Percentiles rank a stretch among this genome's conserved stretches.
Evolutionary conservation across 2,113 vertebrate species (phyloP).

Genomic region (Poeciliopsis occidentalis): DNA sequence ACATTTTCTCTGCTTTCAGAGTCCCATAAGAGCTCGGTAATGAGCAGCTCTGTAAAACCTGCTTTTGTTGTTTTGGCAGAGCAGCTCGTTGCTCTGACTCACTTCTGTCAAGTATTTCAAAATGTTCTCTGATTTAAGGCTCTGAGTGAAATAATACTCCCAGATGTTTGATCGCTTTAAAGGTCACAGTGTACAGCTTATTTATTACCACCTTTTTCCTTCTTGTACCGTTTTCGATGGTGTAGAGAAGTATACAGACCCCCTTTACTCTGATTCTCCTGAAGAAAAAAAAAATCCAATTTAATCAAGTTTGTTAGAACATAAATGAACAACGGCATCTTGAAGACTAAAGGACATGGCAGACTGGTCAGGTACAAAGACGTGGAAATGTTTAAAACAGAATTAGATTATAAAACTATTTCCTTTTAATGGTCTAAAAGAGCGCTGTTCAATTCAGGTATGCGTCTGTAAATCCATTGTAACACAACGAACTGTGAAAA

Average conservation of each 20-base stretch:
- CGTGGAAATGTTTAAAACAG: background rate
- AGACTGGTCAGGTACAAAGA: background rate
- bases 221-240: background rate
- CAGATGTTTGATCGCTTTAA: conserved; percentile 10
- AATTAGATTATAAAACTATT: background rate
- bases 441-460: background rate
- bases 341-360: background rate
- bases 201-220: background rate
- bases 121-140: conserved; percentile 23
- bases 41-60: conserved; percentile 7
- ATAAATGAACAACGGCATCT: background rate
- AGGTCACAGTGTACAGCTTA: background rate
- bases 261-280: background rate
- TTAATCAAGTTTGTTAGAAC: background rate
- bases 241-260: background rate
- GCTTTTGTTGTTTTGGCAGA: conserved; percentile 1
- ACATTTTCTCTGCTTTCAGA: conserved; percentile 12
- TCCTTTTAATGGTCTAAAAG: background rate
- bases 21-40: background rate
- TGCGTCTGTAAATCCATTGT: background rate
- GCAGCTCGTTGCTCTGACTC: conserved; percentile 1
- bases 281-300: background rate
- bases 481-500: background rate
- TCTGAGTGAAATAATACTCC: conserved; percentile 12
- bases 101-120: background rate